A percentile compares a stretch with the other conserved stretches of the same genome.
Evolutionary conservation across 1,140 invertebrate genomes (phyloP).

Genomic region (Bombus soroeensis): DNA sequence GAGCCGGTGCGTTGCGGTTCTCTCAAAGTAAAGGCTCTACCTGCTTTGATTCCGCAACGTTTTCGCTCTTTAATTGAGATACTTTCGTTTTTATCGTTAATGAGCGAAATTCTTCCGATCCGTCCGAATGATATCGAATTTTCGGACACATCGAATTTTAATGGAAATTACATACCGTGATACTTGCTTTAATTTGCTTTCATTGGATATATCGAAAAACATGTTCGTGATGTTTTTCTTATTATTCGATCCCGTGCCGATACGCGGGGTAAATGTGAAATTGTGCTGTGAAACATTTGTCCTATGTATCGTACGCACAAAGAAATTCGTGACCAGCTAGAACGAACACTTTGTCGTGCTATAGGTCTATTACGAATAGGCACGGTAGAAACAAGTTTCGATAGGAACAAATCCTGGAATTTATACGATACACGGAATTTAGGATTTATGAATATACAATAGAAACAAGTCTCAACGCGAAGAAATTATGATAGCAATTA

Average conservation of each 20-base stretch:
- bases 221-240: background rate
- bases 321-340: no score
- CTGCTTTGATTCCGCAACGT: constrained; percentile 2
- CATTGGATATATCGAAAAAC: background rate
- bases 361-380: no score
- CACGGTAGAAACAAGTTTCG: background rate
- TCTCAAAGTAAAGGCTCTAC: background rate
- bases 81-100: constrained; percentile 13
- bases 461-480: background rate
- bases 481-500: background rate
- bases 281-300: no score
- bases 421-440: background rate
- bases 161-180: background rate
- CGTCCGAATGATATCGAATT: background rate
- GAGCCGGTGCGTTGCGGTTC: no score
- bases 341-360: no score
- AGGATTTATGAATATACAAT: background rate
- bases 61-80: background rate
- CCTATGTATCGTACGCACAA: no score
- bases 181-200: background rate
- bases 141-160: background rate
- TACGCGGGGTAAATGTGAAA: no score
- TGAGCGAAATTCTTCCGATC: constrained; percentile 7
- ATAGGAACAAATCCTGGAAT: no score
- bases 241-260: no score